Evolutionary conservation across 2,797 vertebrate genomes (phyloP), one percentile per base, ranked within the genome.

Genomic region (Rhabdomys pumilio): DNA sequence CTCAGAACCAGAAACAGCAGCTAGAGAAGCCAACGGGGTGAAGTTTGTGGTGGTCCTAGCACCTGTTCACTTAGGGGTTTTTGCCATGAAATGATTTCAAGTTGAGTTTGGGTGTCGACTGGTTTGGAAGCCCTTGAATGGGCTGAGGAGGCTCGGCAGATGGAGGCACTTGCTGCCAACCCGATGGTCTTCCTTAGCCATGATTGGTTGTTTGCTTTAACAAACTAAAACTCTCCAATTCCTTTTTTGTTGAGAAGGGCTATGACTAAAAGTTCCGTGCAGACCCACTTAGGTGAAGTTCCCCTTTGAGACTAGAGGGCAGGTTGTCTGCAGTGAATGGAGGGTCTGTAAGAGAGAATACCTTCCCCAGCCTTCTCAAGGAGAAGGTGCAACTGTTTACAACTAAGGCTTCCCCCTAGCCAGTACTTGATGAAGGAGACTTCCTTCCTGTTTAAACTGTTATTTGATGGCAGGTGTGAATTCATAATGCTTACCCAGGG

Each of bases 241-340:
- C 75, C 61, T 26, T 89, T 53, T 83, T 91, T 73, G 29, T 91
- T 91, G 77, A 91, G 67, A 47, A 91, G 11, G 17, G 50, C 20
- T 92, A 2, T 80, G 95, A 53, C 44, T 94, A 44, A 85, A 96
- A 41, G 24, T 57, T 3, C 50, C 41, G 55, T 38, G 50, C 80
- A 81, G 90, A 93, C 57, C 31, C 69, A 63, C 41, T 77, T 53
- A 41, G 15, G 55, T 90, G 63, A 50, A 90, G 38, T 38, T 83
- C 73, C 89, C 17, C 34, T 89, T 91, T 93, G n/a, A 92, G 89
- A 72, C 24, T 53, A 65, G 69, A 41, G 31, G 67, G 13, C 65
- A 57, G 53, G 77, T 11, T 80, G 29, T 77, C 14, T 29, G 34
- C 6, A 69, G 69, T 19, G 17, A 1, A 72, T 38, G n/a, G 69